phyloP scores from a whole-genome alignment of 2,888 invertebrate species.

The Theodoxus fluviatilis region DNA sequence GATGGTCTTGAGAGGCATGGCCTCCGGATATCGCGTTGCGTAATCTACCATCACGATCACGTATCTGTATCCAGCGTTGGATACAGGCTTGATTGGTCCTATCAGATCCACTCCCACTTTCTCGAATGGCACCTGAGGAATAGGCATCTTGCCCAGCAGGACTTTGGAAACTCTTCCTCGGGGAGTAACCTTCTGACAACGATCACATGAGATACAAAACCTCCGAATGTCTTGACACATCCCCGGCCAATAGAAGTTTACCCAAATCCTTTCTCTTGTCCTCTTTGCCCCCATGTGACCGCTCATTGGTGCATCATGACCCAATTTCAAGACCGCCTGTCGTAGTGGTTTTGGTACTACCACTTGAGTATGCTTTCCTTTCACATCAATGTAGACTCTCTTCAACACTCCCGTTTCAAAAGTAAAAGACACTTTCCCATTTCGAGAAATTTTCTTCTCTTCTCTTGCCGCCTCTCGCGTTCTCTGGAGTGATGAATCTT shows the following conservation, averaged over 20 bases:
- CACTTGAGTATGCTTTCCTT: background rate
- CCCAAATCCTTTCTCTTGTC: constrained; percentile 8
- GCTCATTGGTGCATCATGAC: constrained; percentile 21
- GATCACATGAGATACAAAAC: constrained; percentile 7
- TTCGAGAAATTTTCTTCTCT: no score
- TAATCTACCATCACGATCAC: no score
- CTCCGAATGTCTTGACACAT: background rate
- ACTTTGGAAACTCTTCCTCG: constrained; percentile 8
- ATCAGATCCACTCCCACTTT: constrained; percentile 7
- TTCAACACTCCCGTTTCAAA: no score
- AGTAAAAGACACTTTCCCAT: no score
- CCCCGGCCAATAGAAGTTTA: constrained; percentile 21
- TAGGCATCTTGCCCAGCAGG: background rate
- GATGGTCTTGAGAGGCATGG: no score
- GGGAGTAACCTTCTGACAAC: background rate
- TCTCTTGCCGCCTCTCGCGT: no score
- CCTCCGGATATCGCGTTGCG: no score
- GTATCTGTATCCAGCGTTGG: no score
- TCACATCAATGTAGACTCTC: no score
- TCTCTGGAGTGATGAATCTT: no score
- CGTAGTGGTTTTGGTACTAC: background rate
- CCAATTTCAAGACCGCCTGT: background rate
- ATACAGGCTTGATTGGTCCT: no score
- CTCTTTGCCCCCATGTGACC: constrained; percentile 17
- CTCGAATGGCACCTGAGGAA: constrained; percentile 3